phyloP scores from a whole-genome alignment of 2,797 vertebrate species.

The Alexandromys oeconomus region DNA sequence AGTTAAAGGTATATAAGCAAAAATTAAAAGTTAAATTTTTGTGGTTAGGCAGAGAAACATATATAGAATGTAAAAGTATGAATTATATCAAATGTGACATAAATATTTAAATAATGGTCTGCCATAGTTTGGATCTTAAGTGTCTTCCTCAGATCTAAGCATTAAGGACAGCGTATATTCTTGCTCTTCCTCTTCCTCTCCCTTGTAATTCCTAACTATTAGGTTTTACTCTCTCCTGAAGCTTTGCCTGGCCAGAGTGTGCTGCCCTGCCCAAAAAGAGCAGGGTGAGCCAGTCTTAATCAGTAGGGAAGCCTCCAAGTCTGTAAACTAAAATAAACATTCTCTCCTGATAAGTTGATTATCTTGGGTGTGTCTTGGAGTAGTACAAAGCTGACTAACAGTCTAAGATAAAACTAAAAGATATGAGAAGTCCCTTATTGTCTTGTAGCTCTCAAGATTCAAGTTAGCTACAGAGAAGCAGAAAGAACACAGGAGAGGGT shows the following conservation, averaged over 20 bases:
- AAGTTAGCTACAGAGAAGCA: not conserved
- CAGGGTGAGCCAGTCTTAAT: not conserved
- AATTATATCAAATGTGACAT: constrained; percentile 16
- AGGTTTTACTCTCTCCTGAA: not conserved
- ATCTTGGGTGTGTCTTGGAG: not conserved
- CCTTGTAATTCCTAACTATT: not conserved
- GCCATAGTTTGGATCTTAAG: not conserved
- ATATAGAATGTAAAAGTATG: constrained; percentile 9
- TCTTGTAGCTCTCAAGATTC: constrained; percentile 4
- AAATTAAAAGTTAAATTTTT: not conserved
- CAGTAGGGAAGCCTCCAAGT: not conserved
- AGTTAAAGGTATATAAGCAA: not conserved
- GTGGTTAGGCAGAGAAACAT: not conserved
- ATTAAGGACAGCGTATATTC: not conserved
- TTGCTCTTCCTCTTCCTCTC: not conserved
- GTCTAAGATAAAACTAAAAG: constrained; percentile 44
- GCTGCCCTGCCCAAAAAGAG: not conserved
- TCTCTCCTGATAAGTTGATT: not conserved
- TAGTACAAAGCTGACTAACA: not conserved
- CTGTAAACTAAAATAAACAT: not conserved
- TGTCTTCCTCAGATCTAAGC: not conserved
- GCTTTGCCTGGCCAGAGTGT: not conserved
- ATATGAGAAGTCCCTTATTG: not conserved
- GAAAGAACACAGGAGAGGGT: not conserved
- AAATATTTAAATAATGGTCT: constrained; percentile 25